phyloP scores from a whole-genome alignment of 2,113 vertebrate species.

The Melanerpes formicivorus region DNA sequence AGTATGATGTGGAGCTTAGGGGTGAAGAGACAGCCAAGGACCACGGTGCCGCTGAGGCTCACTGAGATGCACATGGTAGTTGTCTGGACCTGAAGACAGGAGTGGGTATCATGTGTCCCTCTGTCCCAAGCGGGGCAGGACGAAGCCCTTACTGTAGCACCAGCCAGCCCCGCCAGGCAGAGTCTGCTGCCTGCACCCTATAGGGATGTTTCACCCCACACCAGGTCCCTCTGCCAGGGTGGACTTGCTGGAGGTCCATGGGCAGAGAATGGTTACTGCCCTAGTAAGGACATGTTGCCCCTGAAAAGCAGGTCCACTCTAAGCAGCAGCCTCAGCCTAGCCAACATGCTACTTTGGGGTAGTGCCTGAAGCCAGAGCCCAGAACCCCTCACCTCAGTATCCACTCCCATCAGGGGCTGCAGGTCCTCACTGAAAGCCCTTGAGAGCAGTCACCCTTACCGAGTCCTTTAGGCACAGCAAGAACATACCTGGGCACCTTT shows the following conservation, averaged over 20 bases:
- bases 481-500: rapidly evolving
- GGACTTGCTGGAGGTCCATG: rapidly evolving
- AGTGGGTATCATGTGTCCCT: background rate
- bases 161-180: background rate
- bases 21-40: conserved; percentile 94
- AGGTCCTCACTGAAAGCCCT: background rate
- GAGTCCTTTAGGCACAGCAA: background rate
- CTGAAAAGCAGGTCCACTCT: background rate
- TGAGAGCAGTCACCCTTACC: rapidly evolving
- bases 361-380: background rate
- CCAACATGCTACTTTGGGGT: background rate
- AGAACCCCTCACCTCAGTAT: rapidly evolving
- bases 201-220: background rate
- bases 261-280: background rate
- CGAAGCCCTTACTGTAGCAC: background rate
- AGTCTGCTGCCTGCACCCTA: background rate
- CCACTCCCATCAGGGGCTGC: background rate
- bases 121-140: background rate
- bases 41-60: conserved; percentile 95
- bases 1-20: conserved; percentile 98
- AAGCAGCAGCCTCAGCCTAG: background rate
- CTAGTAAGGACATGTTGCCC: no score
- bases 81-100: conserved; percentile 89
- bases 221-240: background rate
- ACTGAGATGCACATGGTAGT: conserved; percentile 99